These are phyloP conservation scores for Bombylius discolor DNA, from an alignment of 2,888 invertebrate genomes.

Conservation along the genomic window DNA sequence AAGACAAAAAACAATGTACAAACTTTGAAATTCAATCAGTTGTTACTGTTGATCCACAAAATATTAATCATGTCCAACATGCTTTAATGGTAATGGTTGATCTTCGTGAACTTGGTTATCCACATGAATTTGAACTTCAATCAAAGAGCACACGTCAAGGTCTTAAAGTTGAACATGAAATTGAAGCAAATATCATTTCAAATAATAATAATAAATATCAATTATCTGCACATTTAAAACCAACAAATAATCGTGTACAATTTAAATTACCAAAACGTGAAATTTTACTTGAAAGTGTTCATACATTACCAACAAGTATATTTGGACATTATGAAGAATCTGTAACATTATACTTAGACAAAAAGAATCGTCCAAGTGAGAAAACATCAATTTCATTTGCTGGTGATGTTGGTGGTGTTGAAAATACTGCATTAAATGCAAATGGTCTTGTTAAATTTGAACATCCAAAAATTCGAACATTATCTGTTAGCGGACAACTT, in stretches of 20 bases:
- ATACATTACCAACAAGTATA: constrained; percentile 38
- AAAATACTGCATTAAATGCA: constrained; percentile 38
- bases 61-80: constrained; percentile 41
- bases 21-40: constrained; percentile 45
- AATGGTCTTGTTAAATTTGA: constrained; percentile 48
- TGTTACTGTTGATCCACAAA: constrained; percentile 19
- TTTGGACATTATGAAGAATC: constrained; percentile 52
- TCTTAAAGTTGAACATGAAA: constrained; percentile 47
- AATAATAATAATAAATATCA: constrained; percentile 60
- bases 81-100: constrained; percentile 53
- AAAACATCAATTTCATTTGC: constrained; percentile 46
- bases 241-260: constrained; percentile 48
- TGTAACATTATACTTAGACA: constrained; percentile 53
- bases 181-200: constrained; percentile 57
- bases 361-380: constrained; percentile 54
- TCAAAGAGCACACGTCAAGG: constrained; percentile 49
- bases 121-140: constrained; percentile 60
- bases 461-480: constrained; percentile 49
- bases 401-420: constrained; percentile 40
- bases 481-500: constrained; percentile 37
- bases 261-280: constrained; percentile 56
- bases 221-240: constrained; percentile 50
- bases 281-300: constrained; percentile 46
- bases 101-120: constrained; percentile 57
- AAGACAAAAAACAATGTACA: constrained; percentile 66